Base-by-base conservation (phyloP, 2,797 vertebrate genomes). In the Limnodromus scolopaceus region DNA sequence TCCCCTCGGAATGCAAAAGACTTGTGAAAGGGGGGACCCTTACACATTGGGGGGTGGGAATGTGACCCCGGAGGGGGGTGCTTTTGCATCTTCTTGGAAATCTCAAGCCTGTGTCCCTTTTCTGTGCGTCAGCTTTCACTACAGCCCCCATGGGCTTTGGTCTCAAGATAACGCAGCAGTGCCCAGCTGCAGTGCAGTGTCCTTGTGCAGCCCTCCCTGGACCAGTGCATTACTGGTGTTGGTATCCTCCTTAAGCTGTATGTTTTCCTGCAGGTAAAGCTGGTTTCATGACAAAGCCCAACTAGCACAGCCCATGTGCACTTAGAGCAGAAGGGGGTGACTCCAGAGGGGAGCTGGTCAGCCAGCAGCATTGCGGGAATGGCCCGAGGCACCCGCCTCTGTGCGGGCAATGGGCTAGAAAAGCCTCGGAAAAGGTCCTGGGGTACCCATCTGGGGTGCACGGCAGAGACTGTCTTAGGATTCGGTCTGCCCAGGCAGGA, bases 311-410 rank as follows among this genome's bases (percentile, higher is more conserved):
- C 58, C 53, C 41, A 12, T 17, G 10, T 4, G 38, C 17, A 0
- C 53, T 11, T 28, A 7, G 53, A 45, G 38, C 60, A 45, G 64
- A 28, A 54, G 23, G n/a, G 34, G 54, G 11, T 25, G 51, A 58
- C 18, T 34, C 25, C 38, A 10, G 57, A 64, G 49, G 27, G 39
- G 25, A 3, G n/a, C 36, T 28, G 64, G 30, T 25, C 63, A 45
- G n/a, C 45, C n/a, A 24, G 25, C n/a, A 16, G 38, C 2, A 5
- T 45, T 17, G 45, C 3, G 1, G 15, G n/a, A 54, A 8, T 0
- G 3, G 41, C 34, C 41, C 3, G 2, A 38, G 43, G 71, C 45
- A 15, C 45, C 55, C 3, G 0, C n/a, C n/a, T 38, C 46, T 3
- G 15, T 19, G 54, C 0, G 6, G 11, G 38, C 6, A 15, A 38